Evolutionary conservation across 1,140 invertebrate species (phyloP).

Genomic region (Caenorhabditis briggsae): DNA sequence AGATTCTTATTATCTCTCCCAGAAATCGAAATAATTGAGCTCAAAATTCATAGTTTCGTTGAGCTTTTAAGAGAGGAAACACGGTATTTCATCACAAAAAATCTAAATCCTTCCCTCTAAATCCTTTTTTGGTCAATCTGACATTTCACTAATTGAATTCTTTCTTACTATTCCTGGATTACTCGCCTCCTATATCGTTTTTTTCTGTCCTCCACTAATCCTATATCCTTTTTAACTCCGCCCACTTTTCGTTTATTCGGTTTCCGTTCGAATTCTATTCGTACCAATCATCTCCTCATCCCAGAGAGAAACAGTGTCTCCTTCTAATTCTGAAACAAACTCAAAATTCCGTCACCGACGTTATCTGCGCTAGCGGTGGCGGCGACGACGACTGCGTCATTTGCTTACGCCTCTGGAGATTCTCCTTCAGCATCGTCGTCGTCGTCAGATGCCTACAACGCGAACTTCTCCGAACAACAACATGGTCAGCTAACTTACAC

Average conservation of each 20-base stretch:
- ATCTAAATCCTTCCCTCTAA: too few relatives aligned
- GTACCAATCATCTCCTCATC: neutral
- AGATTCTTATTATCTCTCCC: too few relatives aligned
- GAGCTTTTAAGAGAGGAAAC: too few relatives aligned
- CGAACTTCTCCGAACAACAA: neutral
- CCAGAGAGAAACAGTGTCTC: neutral
- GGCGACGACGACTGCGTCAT: neutral
- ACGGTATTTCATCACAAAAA: too few relatives aligned
- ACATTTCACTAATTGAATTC: too few relatives aligned
- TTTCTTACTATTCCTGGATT: too few relatives aligned
- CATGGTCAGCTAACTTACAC: neutral
- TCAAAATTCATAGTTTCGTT: too few relatives aligned
- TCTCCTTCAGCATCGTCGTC: conserved; percentile 12
- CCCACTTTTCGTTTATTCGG: neutral
- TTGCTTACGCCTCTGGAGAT: neutral
- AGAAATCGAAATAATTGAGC: too few relatives aligned
- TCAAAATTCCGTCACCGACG: conserved; percentile 8
- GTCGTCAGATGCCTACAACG: neutral
- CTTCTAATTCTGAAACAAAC: neutral
- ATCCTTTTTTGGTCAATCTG: too few relatives aligned
- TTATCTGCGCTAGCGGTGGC: neutral
- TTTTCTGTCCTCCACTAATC: too few relatives aligned
- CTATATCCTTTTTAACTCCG: neutral
- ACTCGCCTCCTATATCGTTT: too few relatives aligned
- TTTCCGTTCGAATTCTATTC: neutral